phyloP scores from a whole-genome alignment of 1,140 invertebrate genomes.

The Melipona quadrifasciata region DNA sequence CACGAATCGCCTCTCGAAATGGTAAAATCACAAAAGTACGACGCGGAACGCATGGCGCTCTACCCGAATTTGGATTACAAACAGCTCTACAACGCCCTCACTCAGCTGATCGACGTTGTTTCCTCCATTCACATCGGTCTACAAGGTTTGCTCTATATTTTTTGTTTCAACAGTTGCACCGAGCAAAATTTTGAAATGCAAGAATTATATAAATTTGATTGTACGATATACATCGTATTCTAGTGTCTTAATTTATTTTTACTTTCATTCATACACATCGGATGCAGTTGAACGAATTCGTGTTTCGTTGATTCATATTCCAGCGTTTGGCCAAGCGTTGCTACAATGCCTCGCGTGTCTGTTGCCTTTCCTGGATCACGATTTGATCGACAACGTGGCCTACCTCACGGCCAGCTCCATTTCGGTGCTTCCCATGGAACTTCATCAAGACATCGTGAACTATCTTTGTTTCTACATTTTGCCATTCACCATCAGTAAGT shows the following conservation, averaged over 20 bases:
- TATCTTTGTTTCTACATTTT: slow-evolving; percentile 97
- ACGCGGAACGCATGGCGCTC: slow-evolving; percentile 91
- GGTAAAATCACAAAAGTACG: slow-evolving; percentile 92
- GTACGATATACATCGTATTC: too few species aligned
- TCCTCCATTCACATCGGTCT: slow-evolving; percentile 92
- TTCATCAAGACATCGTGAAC: slow-evolving; percentile 98
- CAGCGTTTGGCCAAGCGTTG: slow-evolving; percentile 95
- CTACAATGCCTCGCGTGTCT: slow-evolving; percentile 95
- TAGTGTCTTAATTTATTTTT: too few species aligned
- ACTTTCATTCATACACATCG: too few species aligned
- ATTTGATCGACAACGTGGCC: slow-evolving; percentile 96
- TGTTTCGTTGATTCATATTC: slow-evolving; percentile 56
- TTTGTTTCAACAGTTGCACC: too few species aligned
- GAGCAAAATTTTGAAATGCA: too few species aligned
- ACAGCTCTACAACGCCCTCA: slow-evolving; percentile 93
- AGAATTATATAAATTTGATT: too few species aligned
- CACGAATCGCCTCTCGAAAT: slow-evolving; percentile 94
- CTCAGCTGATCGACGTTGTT: slow-evolving; percentile 90
- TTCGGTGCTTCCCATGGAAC: slow-evolving; percentile 92
- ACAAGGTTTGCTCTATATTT: slow-evolving; percentile 83
- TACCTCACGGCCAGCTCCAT: slow-evolving; percentile 97
- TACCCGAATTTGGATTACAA: slow-evolving; percentile 98
- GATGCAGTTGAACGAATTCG: background rate
- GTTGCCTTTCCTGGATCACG: slow-evolving; percentile 97
- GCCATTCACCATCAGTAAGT: slow-evolving; percentile 97